Evolutionary conservation across 2,888 invertebrate genomes (phyloP).

Genomic region (Leuctra nigra): DNA sequence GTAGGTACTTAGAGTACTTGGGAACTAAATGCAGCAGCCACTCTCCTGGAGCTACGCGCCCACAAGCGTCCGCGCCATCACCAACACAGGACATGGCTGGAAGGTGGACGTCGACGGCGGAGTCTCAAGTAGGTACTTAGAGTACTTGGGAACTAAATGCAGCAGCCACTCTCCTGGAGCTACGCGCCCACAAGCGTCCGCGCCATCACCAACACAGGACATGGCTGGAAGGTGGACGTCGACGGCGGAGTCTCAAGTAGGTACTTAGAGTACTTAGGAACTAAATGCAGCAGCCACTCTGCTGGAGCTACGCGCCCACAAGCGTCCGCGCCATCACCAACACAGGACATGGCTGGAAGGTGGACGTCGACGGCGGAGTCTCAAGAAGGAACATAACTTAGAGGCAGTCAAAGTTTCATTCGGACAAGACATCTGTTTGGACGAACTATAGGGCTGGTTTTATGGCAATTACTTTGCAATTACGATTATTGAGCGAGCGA

Average conservation of each 20-base stretch:
- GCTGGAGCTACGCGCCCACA: conserved; percentile 69
- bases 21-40: conserved; percentile 36
- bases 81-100: conserved; percentile 69
- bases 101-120: conserved; percentile 72
- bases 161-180: conserved; percentile 57
- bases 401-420: too few relatives aligned
- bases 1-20: conserved; percentile 37
- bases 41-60: conserved; percentile 70
- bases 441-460: too few relatives aligned
- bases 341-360: conserved; percentile 82
- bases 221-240: conserved; percentile 80
- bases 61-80: conserved; percentile 62
- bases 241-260: conserved; percentile 67
- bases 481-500: too few relatives aligned
- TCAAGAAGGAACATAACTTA: conserved; percentile 52
- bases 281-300: conserved; percentile 43
- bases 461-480: too few relatives aligned
- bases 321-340: conserved; percentile 68
- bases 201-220: conserved; percentile 73
- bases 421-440: too few relatives aligned
- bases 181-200: conserved; percentile 68
- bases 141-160: neutral
- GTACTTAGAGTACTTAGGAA: neutral
- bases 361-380: conserved; percentile 69
- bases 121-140: conserved; percentile 52